Conservation (phyloP, 2,888 invertebrate species). For the Dasypolia templi region DNA sequence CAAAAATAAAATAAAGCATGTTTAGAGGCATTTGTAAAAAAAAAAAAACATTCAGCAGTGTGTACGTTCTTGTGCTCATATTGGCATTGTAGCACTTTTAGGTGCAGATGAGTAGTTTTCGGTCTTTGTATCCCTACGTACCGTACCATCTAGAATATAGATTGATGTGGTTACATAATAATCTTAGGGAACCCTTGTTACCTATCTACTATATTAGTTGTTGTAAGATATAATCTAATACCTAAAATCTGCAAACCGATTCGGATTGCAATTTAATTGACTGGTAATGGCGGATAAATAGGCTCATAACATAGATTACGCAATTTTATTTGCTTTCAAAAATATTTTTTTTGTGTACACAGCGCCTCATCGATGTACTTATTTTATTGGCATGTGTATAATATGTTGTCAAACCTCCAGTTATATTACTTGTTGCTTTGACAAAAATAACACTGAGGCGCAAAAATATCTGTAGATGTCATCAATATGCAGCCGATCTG, state of each 20-base stretch:
- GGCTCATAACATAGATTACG: conserved; percentile 9
- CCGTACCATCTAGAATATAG: conserved; percentile 8
- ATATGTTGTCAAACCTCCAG: conserved; percentile 1
- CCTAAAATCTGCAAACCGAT: conserved; percentile 21
- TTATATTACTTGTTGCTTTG: background rate
- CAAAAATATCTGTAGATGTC: background rate
- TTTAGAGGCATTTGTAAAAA: conserved; percentile 23
- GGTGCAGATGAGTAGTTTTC: background rate
- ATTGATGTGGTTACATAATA: conserved; percentile 1
- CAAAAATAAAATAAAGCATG: conserved; percentile 46
- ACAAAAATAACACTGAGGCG: conserved; percentile 1
- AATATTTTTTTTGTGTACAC: background rate
- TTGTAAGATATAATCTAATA: conserved; percentile 12
- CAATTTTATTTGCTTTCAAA: conserved; percentile 10
- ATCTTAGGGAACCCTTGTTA: conserved; percentile 1
- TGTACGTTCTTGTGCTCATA: conserved; percentile 35
- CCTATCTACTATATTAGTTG: conserved; percentile 27
- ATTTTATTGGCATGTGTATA: background rate
- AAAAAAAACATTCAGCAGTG: conserved; percentile 22
- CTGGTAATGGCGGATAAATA: conserved; percentile 32
- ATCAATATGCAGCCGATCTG: background rate
- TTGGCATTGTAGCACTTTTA: conserved; percentile 8
- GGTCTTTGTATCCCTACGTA: background rate
- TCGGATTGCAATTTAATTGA: conserved; percentile 43
- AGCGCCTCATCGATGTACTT: background rate